Evolutionary conservation across 2,113 vertebrate genomes (phyloP).

Genomic region (Anthoscopus minutus): DNA sequence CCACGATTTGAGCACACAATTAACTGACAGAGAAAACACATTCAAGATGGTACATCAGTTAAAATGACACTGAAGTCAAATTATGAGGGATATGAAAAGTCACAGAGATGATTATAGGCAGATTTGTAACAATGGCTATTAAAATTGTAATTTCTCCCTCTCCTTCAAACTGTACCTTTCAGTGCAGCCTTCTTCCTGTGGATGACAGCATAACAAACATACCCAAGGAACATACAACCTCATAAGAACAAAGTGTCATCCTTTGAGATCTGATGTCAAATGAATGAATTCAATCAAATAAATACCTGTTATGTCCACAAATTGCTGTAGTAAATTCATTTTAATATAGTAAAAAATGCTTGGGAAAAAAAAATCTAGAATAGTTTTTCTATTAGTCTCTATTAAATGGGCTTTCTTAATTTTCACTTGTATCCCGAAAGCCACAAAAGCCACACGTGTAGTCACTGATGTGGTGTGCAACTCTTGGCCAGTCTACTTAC

Average conservation of each 20-base stretch:
- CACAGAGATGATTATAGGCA: neutral
- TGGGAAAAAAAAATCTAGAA: neutral
- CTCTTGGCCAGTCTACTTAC: neutral
- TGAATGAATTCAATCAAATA: constrained; percentile 54
- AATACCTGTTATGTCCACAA: constrained; percentile 51
- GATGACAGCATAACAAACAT: constrained; percentile 7
- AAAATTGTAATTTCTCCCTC: constrained; percentile 21
- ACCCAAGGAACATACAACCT: constrained; percentile 34
- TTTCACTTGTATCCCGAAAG: neutral
- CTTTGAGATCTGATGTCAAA: constrained; percentile 35
- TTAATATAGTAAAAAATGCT: constrained; percentile 29
- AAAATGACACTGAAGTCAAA: neutral
- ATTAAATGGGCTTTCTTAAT: neutral
- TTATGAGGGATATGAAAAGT: neutral
- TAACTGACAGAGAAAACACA: constrained; percentile 14
- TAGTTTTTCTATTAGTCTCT: constrained; percentile 39
- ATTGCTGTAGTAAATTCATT: constrained; percentile 22
- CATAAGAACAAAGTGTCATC: constrained; percentile 34
- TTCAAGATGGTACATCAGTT: neutral
- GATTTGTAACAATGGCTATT: constrained; percentile 14
- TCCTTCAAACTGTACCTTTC: neutral
- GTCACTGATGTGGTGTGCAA: neutral
- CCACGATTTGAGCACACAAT: neutral
- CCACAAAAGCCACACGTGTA: neutral
- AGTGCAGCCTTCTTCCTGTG: neutral